phyloP scores from a whole-genome alignment of 2,888 invertebrate genomes.

The Pristionchus maxplancki region DNA sequence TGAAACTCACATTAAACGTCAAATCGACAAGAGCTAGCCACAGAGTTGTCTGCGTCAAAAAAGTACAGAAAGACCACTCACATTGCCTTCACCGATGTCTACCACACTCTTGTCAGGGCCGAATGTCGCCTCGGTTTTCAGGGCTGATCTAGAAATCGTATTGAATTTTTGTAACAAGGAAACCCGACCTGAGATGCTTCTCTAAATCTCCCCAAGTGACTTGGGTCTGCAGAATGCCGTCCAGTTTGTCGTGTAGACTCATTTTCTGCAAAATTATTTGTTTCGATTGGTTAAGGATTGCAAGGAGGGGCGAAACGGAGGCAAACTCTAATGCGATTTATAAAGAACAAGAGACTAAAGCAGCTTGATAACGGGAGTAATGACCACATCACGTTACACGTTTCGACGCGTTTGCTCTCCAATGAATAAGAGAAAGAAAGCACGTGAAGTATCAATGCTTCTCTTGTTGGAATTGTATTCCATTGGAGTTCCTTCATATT shows the following conservation, averaged over 20 bases:
- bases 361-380: background rate
- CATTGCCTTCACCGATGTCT: slow-evolving; percentile 17
- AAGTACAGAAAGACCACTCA: background rate
- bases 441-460: background rate
- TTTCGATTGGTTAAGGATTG: too few relatives aligned
- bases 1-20: background rate
- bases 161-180: background rate
- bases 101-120: background rate
- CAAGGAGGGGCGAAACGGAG: too few relatives aligned
- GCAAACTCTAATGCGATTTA: too few relatives aligned
- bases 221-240: slow-evolving; percentile 2
- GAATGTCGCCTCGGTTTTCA: background rate
- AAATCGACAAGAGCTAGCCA: too few relatives aligned
- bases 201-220: background rate
- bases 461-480: too few relatives aligned
- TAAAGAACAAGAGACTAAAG: too few relatives aligned
- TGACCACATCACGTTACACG: background rate
- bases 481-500: too few relatives aligned
- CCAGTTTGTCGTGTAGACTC: slow-evolving; percentile 19
- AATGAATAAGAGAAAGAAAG: background rate
- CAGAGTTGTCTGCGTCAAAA: background rate
- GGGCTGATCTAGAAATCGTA: background rate
- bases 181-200: background rate
- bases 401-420: background rate
- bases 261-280: background rate